phyloP scores from a whole-genome alignment of 2,888 invertebrate genomes.

The Dione vanillae region DNA sequence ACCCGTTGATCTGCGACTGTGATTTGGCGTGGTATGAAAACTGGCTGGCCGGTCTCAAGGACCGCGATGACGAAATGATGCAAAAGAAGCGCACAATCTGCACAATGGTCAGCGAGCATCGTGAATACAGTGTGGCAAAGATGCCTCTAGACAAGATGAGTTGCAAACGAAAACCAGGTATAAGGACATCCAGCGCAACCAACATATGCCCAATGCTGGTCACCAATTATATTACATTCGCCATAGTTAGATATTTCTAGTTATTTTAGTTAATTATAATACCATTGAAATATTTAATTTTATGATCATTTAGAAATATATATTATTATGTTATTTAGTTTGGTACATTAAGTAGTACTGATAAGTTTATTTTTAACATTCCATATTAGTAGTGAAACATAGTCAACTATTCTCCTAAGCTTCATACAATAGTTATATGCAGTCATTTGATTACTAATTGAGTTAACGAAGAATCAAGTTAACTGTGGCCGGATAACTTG shows the following conservation, averaged over 20 bases:
- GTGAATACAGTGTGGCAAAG: conserved; percentile 92
- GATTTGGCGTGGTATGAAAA: conserved; percentile 94
- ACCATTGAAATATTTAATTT: neutral
- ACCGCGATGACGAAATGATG: conserved; percentile 94
- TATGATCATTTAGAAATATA: neutral
- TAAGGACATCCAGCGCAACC: conserved; percentile 65
- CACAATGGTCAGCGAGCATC: conserved; percentile 91
- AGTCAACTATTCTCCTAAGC: neutral
- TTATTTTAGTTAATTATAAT: neutral
- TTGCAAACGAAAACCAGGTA: conserved; percentile 88
- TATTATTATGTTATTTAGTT: neutral
- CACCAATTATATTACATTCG: conserved; percentile 60
- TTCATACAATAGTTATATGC: conserved; percentile 12
- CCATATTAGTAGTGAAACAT: neutral
- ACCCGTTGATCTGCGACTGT: conserved; percentile 94
- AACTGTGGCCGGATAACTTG: conserved; percentile 81
- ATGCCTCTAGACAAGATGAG: conserved; percentile 93
- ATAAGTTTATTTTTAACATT: neutral
- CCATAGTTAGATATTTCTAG: conserved; percentile 68
- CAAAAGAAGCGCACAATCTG: conserved; percentile 93
- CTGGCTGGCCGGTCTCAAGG: conserved; percentile 90
- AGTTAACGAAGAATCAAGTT: conserved; percentile 65
- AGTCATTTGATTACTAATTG: conserved; percentile 51
- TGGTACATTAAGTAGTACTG: neutral
- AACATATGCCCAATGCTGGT: conserved; percentile 56